These are phyloP conservation scores for Reticulitermes lucifugus DNA, from an alignment of 2,888 invertebrate species.

Conservation along the genomic window DNA sequence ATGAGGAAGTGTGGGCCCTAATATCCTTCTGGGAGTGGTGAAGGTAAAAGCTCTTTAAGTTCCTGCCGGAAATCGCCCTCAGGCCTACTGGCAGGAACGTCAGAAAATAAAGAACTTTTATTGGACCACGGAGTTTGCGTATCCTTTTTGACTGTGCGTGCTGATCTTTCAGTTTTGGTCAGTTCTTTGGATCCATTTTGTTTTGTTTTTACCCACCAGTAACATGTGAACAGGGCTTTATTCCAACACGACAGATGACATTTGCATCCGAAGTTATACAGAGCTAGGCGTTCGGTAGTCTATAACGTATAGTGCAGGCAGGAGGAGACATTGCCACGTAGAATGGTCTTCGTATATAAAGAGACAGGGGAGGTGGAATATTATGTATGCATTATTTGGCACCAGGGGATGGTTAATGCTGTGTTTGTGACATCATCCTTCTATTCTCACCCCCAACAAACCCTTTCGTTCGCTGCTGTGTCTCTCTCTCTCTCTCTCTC, in stretches of 20 bases:
- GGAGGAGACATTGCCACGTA: neutral
- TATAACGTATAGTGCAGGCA: constrained; percentile 10
- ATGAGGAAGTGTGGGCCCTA: too few species aligned
- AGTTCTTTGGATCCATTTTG: neutral
- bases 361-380: constrained; percentile 29
- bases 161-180: too few species aligned
- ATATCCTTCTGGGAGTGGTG: too few species aligned
- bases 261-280: constrained; percentile 18
- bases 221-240: constrained; percentile 12
- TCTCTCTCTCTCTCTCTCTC: neutral
- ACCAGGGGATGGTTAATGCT: constrained; percentile 33
- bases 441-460: neutral
- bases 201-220: neutral
- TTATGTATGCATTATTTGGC: constrained; percentile 45
- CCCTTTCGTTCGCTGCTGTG: neutral
- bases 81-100: too few species aligned
- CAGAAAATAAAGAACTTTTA: too few species aligned
- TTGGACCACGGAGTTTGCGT: too few species aligned
- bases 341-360: constrained; percentile 24
- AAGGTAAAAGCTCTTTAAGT: too few species aligned
- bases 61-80: too few species aligned
- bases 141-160: too few species aligned
- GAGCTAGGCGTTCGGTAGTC: constrained; percentile 24
- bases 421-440: constrained; percentile 29
- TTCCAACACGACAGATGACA: constrained; percentile 17